These are phyloP conservation scores for Conchocele bisecta DNA, from an alignment of 2,888 invertebrate species.

Conservation along the genomic window DNA sequence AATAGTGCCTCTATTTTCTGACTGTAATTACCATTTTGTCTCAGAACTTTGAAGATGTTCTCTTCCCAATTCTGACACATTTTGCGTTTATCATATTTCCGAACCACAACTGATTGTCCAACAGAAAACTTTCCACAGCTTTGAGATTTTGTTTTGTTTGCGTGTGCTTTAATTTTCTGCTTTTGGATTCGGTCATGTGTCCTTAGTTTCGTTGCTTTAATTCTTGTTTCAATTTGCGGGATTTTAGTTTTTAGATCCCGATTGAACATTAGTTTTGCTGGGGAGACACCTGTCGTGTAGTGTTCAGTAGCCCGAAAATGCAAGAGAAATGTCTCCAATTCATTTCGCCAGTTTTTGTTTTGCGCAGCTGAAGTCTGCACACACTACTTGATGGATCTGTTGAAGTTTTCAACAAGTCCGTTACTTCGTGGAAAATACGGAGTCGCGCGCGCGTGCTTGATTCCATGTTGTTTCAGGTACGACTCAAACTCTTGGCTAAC, in stretches of 20 bases:
- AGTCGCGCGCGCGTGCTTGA: conserved; percentile 38
- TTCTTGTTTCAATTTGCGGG: conserved; percentile 1
- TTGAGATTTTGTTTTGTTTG: neutral
- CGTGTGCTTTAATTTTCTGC: conserved; percentile 10
- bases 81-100: conserved; percentile 3
- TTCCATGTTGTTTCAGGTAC: conserved; percentile 19
- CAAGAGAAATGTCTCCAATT: conserved; percentile 10
- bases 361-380: conserved; percentile 19
- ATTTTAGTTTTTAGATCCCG: conserved; percentile 4
- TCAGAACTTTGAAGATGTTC: conserved; percentile 1
- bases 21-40: conserved; percentile 1
- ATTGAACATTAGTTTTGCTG: conserved; percentile 11
- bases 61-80: neutral
- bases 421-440: conserved; percentile 44
- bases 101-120: conserved; percentile 10
- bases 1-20: neutral
- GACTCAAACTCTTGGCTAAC: conserved; percentile 21
- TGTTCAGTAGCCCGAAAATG: conserved; percentile 14
- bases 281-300: neutral
- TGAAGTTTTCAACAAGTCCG: conserved; percentile 44
- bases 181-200: neutral
- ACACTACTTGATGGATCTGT: conserved; percentile 27
- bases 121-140: neutral
- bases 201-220: neutral
- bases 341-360: conserved; percentile 30